Percentiles rank a stretch among this genome's conserved stretches.
These are phyloP conservation scores for Melanchra persicariae DNA, from an alignment of 2,888 invertebrate genomes.

Conservation along the genomic window DNA sequence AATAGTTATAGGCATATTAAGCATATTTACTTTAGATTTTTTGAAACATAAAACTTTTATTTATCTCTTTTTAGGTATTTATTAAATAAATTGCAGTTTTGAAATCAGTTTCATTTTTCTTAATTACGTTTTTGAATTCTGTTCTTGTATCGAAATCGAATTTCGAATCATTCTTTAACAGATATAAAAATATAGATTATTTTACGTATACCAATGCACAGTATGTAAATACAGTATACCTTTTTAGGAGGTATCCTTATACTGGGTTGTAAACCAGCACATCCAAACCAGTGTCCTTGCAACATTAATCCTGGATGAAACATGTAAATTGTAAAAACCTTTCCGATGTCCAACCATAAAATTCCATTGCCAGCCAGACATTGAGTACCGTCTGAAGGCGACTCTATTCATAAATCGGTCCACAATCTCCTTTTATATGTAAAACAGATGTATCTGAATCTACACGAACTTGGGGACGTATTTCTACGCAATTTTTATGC, in stretches of 20 bases:
- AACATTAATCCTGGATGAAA: slow-evolving; percentile 51
- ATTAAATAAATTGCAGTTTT: too few species aligned
- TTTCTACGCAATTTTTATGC: slow-evolving; percentile 69
- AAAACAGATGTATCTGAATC: slow-evolving; percentile 65
- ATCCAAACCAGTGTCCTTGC: slow-evolving; percentile 51
- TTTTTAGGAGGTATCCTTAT: slow-evolving; percentile 31
- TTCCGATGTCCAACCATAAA: slow-evolving; percentile 62
- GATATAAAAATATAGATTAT: slow-evolving; percentile 4
- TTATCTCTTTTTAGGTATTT: too few species aligned
- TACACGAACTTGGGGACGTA: slow-evolving; percentile 54
- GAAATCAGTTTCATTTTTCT: too few species aligned
- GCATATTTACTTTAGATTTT: too few species aligned
- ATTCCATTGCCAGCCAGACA: slow-evolving; percentile 62
- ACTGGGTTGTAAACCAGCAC: slow-evolving; percentile 44
- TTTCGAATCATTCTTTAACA: background rate
- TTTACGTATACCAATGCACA: slow-evolving; percentile 19
- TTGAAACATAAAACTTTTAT: too few species aligned
- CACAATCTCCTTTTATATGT: slow-evolving; percentile 69
- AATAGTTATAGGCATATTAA: too few species aligned
- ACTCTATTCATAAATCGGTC: slow-evolving; percentile 66
- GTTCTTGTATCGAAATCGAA: background rate
- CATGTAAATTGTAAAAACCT: slow-evolving; percentile 59
- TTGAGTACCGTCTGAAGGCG: slow-evolving; percentile 55
- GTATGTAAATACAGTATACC: slow-evolving; percentile 36
- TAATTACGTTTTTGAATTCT: too few species aligned